These are phyloP conservation scores for Anoncus sp. DNA, from an alignment of 2,888 invertebrate species.

Conservation along the genomic window DNA sequence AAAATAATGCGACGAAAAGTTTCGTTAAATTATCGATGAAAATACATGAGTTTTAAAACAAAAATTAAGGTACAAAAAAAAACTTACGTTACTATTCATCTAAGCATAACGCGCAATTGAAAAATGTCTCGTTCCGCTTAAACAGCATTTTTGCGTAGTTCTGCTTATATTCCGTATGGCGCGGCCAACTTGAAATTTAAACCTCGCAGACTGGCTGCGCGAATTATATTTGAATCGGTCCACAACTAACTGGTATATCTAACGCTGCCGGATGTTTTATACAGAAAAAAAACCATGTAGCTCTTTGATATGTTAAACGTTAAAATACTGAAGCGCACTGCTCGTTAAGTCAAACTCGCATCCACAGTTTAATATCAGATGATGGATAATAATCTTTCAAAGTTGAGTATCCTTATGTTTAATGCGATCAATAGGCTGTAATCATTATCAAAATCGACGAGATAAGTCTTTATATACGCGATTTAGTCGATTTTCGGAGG, in stretches of 20 bases:
- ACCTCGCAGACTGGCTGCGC: conserved; percentile 30
- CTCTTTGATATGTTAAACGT: conserved; percentile 52
- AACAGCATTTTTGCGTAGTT: conserved; percentile 11
- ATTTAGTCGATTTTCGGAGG: conserved; percentile 20
- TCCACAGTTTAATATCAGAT: conserved; percentile 10
- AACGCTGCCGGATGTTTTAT: conserved; percentile 45
- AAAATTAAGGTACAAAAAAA: conserved; percentile 32
- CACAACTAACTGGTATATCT: conserved; percentile 19
- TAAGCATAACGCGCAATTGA: conserved; percentile 41
- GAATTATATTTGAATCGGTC: conserved; percentile 23
- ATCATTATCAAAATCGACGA: background rate
- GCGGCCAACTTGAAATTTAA: conserved; percentile 11
- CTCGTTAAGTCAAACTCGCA: conserved; percentile 28
- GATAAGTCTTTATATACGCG: conserved; percentile 3
- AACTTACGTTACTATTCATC: conserved; percentile 41
- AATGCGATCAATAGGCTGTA: background rate
- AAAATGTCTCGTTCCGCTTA: conserved; percentile 26
- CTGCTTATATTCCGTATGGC: conserved; percentile 11
- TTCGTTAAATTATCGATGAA: conserved; percentile 39
- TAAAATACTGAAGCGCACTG: conserved; percentile 45
- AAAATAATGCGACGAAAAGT: conserved; percentile 41
- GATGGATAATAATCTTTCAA: background rate
- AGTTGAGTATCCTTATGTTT: conserved; percentile 2
- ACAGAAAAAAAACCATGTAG: conserved; percentile 36
- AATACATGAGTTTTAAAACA: conserved; percentile 45